Base-by-base conservation (phyloP, 2,797 vertebrate genomes). In the Clarias platycephalus region DNA sequence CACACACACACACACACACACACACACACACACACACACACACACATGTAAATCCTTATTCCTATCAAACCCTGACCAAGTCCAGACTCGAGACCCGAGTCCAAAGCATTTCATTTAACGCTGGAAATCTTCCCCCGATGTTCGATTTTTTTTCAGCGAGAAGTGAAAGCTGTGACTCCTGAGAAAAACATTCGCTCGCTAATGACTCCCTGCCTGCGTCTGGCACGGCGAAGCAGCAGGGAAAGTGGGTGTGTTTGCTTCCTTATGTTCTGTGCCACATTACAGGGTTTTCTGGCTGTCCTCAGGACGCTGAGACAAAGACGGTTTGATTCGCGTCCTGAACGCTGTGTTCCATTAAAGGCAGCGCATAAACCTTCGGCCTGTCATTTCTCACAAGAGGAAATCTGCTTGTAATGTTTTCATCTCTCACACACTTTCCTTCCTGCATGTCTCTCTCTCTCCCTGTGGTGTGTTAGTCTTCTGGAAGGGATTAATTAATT, bases 301-400 rank as follows among this genome's bases (percentile, higher is more conserved):
- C 7, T n/a, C 55, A 8, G 60, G 44, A 3, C 40, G 31, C 64
- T 6, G 55, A 85, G 82, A 87, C 67, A n/a, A 40, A 83, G 82
- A 74, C 20, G 40, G 77, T 80, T 82, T 88, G 85, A 82, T 79
- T 87, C 44, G 53, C 28, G 79, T 68, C 63, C 86, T 53, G 71
- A 49, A 68, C 62, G 75, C 86, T 87, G 86, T 44, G 78, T 87
- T 89, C 49, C 86, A 49, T 87, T 84, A 85, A 71, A 34, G 83
- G 75, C 82, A 83, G 72, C 67, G 63, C 82, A 64, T 34, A 58
- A 87, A 85, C 70, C 58, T 84, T 85, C 81, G 79, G 6, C 40
- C 5, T 68, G 74, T 82, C 74, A 63, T 84, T 79, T 68, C 16
- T 13, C 70, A 83, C n/a, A 13, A 79, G 70, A 88, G 77, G 66